These are phyloP conservation scores for Trachelus troglodyta DNA, from an alignment of 2,888 invertebrate species.

Conservation along the genomic window DNA sequence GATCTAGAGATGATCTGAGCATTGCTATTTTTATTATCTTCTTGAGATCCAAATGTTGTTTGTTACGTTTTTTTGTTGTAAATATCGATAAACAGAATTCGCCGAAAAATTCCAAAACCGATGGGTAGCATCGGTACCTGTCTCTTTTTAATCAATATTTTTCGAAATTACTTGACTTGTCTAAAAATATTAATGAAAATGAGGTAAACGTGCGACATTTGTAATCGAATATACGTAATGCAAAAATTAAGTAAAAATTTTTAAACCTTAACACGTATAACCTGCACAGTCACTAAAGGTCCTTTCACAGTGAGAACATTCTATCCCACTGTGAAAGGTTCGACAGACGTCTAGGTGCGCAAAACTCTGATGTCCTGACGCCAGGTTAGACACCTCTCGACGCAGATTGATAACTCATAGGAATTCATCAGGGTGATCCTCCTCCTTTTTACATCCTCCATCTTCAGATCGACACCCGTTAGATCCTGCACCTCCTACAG, in stretches of 20 bases:
- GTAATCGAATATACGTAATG: background rate
- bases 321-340: background rate
- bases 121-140: background rate
- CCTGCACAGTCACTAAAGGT: background rate
- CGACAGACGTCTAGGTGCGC: background rate
- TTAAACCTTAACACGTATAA: background rate
- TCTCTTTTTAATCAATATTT: background rate
- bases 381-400: background rate
- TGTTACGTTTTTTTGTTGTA: background rate
- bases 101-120: background rate
- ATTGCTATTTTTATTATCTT: constrained; percentile 23
- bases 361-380: background rate
- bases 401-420: constrained; percentile 7
- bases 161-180: background rate
- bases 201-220: background rate
- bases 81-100: background rate
- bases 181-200: background rate
- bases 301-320: background rate
- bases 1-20: constrained; percentile 57
- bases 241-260: background rate
- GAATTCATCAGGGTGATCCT: constrained; percentile 1
- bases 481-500: background rate
- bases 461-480: background rate
- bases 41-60: background rate
- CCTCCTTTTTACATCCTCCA: background rate